These are phyloP conservation scores for Mesorhabditis spiculigera DNA, from an alignment of 2,888 invertebrate species.

Conservation along the genomic window DNA sequence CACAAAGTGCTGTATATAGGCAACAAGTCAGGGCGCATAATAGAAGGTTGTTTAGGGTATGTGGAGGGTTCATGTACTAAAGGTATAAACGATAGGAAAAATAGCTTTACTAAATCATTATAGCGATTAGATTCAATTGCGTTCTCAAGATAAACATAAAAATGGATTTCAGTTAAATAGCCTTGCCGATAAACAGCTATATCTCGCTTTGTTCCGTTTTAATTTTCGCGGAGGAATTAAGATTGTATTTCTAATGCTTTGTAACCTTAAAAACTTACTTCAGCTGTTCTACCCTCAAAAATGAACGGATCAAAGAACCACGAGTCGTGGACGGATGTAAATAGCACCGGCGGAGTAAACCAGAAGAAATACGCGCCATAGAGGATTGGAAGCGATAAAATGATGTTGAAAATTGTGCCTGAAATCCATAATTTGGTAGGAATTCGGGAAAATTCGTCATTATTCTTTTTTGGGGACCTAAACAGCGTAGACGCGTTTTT, in stretches of 20 bases:
- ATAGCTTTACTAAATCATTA: too few species aligned
- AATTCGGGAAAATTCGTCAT: too few species aligned
- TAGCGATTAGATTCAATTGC: too few species aligned
- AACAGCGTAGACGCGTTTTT: too few species aligned
- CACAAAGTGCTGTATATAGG: conserved; percentile 4
- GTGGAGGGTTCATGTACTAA: neutral
- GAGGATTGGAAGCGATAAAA: conserved; percentile 1
- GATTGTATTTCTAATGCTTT: too few species aligned
- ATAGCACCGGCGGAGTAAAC: conserved; percentile 10
- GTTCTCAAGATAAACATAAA: too few species aligned
- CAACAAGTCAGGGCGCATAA: neutral
- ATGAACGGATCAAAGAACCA: conserved; percentile 16
- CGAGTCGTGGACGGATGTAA: neutral
- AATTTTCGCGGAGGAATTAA: too few species aligned
- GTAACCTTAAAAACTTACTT: neutral
- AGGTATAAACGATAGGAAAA: neutral
- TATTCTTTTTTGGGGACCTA: too few species aligned
- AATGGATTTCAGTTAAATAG: too few species aligned
- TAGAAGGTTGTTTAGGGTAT: neutral
- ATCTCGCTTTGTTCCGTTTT: too few species aligned
- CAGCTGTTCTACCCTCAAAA: neutral
- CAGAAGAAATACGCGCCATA: conserved; percentile 10
- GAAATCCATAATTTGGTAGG: neutral
- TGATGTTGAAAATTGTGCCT: neutral
- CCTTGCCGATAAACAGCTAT: too few species aligned